Conservation (phyloP, 2,888 invertebrate genomes). For the Meiosimyza decipiens region DNA sequence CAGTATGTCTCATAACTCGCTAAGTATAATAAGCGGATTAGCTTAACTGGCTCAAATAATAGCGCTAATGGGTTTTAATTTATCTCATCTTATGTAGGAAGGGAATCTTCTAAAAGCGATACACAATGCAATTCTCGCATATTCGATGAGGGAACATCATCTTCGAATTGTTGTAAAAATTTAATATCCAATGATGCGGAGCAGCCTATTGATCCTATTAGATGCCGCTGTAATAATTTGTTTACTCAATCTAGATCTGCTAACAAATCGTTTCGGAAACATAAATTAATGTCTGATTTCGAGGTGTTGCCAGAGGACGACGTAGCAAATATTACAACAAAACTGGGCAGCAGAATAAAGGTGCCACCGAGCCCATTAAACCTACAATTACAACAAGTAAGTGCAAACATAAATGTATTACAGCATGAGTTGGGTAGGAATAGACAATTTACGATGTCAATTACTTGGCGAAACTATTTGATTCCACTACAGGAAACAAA, state of each 20-base stretch:
- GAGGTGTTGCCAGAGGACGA: slow-evolving; percentile 65
- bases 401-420: neutral
- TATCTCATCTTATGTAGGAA: slow-evolving; percentile 49
- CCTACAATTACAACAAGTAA: slow-evolving; percentile 59
- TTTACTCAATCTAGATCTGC: slow-evolving; percentile 52
- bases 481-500: too few relatives aligned
- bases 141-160: slow-evolving; percentile 51
- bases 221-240: neutral
- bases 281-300: slow-evolving; percentile 60
- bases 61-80: neutral
- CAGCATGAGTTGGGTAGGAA: too few relatives aligned
- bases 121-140: slow-evolving; percentile 52
- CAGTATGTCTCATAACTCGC: slow-evolving; percentile 43
- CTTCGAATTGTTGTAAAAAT: slow-evolving; percentile 45
- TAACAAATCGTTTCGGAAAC: slow-evolving; percentile 56
- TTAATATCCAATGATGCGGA: slow-evolving; percentile 51
- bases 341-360: slow-evolving; percentile 54
- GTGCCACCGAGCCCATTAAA: slow-evolving; percentile 64
- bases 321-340: slow-evolving; percentile 57
- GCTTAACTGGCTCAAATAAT: slow-evolving; percentile 9
- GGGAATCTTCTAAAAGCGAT: slow-evolving; percentile 65
- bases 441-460: too few relatives aligned
- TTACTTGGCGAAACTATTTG: too few relatives aligned
- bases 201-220: neutral
- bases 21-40: slow-evolving; percentile 25